Evolutionary conservation across 2,888 invertebrate genomes (phyloP), one percentile per base, ranked within the genome.

Genomic region (Listrodromus nycthemerus): DNA sequence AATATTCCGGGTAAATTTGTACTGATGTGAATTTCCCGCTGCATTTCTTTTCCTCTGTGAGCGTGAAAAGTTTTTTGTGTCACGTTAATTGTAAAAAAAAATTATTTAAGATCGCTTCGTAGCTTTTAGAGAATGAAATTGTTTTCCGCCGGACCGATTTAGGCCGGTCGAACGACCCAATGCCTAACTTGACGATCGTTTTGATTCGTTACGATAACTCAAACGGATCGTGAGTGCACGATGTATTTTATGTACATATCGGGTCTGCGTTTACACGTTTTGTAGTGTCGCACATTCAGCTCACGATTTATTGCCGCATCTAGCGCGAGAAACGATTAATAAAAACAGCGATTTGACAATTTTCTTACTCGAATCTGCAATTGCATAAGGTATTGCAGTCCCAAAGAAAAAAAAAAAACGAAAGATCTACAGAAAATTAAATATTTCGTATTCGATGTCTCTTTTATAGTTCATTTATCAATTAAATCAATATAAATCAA

Each of bases 31-130:
- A 21, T 0, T 33, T 55, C 27, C 19, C 63, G 65, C 55, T 70
- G 37, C 69, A 55, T 81, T 81, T 61, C 78, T 67, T 84, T 84
- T 81, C 74, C 84, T 84, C 75, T 67, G 81, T 58, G 50, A 33
- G 37, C 41, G 41, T 63, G 16, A 27, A 45, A 41, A 69, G 61
- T 24, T 61, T 67, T 73, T 73, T 58, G 75, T 58, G 75, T 79
- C 66, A 55, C 27, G 55, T 45, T 27, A 24, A 80, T 80, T 83
- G 83, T 83, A 79, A 13, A 45, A 45, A 45, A 16, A 37, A 73
- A 33, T 76, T 61, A 61, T 50, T 48, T 67, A 73, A 71, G 70
- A 63, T 65, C 33, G 55, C 52, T 63, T 65, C n/a, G 70, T 69
- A 78, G 48, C 50, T 70, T 37, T 74, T 45, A 45, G 41, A 75